phyloP scores from a whole-genome alignment of 1,140 invertebrate species.

The Dendrolimus punctatus region DNA sequence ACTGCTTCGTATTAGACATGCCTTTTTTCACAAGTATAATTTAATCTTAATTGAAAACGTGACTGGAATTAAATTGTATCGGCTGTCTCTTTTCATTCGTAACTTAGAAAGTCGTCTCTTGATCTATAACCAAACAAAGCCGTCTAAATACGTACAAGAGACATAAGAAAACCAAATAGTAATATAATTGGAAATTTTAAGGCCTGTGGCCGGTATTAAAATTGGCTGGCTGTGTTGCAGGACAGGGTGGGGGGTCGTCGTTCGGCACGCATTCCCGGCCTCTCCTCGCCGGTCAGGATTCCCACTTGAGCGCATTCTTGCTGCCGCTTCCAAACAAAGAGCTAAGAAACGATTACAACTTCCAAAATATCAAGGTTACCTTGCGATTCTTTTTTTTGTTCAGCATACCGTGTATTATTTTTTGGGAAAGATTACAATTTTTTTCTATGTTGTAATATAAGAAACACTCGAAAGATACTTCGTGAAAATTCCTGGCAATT shows the following conservation, averaged over 20 bases:
- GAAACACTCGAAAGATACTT: neutral
- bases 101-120: too few species aligned
- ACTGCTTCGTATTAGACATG: too few species aligned
- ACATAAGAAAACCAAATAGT: too few species aligned
- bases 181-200: too few species aligned
- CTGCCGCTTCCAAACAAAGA: slow-evolving; percentile 18
- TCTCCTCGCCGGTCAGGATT: slow-evolving; percentile 24
- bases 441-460: neutral
- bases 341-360: slow-evolving; percentile 9
- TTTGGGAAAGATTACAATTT: neutral
- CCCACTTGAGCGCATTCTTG: slow-evolving; percentile 41
- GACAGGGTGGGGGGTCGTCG: slow-evolving; percentile 30
- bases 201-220: too few species aligned
- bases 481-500: too few species aligned
- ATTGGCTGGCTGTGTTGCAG: slow-evolving; percentile 6
- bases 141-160: too few species aligned
- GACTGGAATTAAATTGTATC: too few species aligned
- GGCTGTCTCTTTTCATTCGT: too few species aligned
- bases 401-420: neutral
- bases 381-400: neutral
- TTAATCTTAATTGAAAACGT: too few species aligned
- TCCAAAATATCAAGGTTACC: neutral
- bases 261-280: slow-evolving; percentile 19
- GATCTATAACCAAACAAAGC: too few species aligned
- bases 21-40: too few species aligned